A percentile compares a stretch with the other conserved stretches of the same genome.
phyloP scores from a whole-genome alignment of 2,113 vertebrate genomes.

The Rattus rattus region DNA sequence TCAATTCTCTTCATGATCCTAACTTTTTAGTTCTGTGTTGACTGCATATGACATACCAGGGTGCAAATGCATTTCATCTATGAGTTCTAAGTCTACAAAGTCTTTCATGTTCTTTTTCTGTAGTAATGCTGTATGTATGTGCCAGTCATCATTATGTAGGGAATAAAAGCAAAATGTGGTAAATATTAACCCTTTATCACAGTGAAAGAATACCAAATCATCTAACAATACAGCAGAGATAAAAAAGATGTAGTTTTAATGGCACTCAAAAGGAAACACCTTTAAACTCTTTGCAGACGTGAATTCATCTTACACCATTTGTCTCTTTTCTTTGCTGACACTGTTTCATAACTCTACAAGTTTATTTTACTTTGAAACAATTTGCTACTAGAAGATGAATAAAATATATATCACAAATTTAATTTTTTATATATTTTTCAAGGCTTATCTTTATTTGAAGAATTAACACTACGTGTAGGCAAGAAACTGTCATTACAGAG shows the following conservation, averaged over 20 bases:
- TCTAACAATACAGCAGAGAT: conserved; percentile 2
- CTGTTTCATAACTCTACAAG: conserved; percentile 16
- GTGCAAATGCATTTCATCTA: background rate
- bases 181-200: conserved; percentile 38
- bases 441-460: background rate
- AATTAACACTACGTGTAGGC: background rate
- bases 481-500: background rate
- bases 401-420: background rate
- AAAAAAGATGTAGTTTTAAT: background rate
- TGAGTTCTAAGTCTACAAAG: background rate
- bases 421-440: conserved; percentile 34
- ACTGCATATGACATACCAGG: background rate
- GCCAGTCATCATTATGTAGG: background rate
- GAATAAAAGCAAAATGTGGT: conserved; percentile 58
- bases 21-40: background rate
- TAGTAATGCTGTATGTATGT: too few relatives aligned
- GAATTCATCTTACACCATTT: background rate
- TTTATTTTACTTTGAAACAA: conserved; percentile 34
- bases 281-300: conserved; percentile 19
- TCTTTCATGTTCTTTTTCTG: background rate
- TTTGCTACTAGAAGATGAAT: conserved; percentile 12
- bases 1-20: conserved; percentile 12
- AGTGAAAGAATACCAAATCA: conserved; percentile 18
- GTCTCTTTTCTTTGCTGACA: background rate
- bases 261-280: background rate